Evolutionary conservation across 92 coral and sea anemone genomes (phyloP), one percentile per base, ranked within the genome.

Genomic region (Zoanthus sociatus): DNA sequence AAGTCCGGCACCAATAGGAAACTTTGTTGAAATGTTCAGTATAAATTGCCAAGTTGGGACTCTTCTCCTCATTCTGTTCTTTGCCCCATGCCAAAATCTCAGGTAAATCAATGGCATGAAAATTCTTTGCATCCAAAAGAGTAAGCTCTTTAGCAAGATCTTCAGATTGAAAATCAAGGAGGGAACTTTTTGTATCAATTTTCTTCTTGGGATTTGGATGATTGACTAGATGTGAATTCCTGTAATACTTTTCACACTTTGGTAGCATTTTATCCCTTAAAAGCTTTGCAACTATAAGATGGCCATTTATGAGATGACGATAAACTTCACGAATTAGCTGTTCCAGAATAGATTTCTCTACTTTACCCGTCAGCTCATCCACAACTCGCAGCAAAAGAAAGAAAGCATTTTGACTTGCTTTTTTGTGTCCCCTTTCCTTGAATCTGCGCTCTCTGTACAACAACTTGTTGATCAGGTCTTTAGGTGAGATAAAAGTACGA

Each of bases 51-150:
- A 97, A 82, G 92, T 97, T 97, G 61, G 98, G 98, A 73, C 95
- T 93, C 70, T 89, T 79, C 84, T 93, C 94, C 68, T 97, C 99
- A 75, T 97, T 97, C 82, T 97, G 99, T 32, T 96, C 99, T 56
- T 97, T 97, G 1, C 99, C 99, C 99, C 99, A 97, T 5, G 99
- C 89, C 64, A 97, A 89, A 73, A 97, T 95, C 88, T 97, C 99
- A 4, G 99, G 99, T 79, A 97, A 95, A 87, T 97, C 99, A 63
- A 97, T 94, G 66, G 95, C 90, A 66, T 91, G 89, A 85, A 93
- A 97, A 74, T 97, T 95, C 90, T 87, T 93, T 14, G 98, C 98
- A 90, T 97, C 99, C 70, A 95, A 92, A 81, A 97, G 81, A 16
- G 99, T 95, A 17, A 97, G 89, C 68, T 95, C 97, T 73, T 95